phyloP scores from a whole-genome alignment of 1,140 invertebrate species.

The Colletes gigas region DNA sequence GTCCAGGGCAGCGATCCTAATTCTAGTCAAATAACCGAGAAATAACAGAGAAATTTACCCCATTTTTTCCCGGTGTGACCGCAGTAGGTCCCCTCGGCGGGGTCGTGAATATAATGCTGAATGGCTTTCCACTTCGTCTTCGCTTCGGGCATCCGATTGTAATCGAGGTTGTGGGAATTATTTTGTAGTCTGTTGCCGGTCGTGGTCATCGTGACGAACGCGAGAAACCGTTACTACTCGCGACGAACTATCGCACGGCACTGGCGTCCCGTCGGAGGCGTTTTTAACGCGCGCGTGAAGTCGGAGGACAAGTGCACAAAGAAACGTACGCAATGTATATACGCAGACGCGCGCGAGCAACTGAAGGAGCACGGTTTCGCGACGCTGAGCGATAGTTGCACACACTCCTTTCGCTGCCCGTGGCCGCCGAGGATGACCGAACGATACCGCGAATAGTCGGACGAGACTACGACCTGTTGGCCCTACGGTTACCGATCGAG shows the following conservation, averaged over 20 bases:
- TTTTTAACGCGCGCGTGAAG: background rate
- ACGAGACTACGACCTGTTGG: constrained; percentile 16
- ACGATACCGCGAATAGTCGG: constrained; percentile 32
- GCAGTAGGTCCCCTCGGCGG: constrained; percentile 84
- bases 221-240: background rate
- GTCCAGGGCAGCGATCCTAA: background rate
- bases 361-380: background rate
- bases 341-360: too few species aligned
- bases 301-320: too few species aligned
- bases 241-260: background rate
- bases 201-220: constrained; percentile 56
- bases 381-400: constrained; percentile 11
- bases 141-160: constrained; percentile 79
- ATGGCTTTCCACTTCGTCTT: constrained; percentile 83
- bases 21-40: background rate
- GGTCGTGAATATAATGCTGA: constrained; percentile 85
- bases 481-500: constrained; percentile 22
- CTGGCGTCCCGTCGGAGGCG: background rate
- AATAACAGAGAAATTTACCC: constrained; percentile 82
- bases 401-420: constrained; percentile 4
- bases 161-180: constrained; percentile 78
- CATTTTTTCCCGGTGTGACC: constrained; percentile 86
- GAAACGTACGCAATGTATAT: background rate
- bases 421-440: constrained; percentile 1
- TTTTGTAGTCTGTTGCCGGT: constrained; percentile 71